Percentiles rank a stretch among this genome's conserved stretches.
These are phyloP conservation scores for Ariolimax columbianus DNA, from an alignment of 2,888 invertebrate genomes.

Conservation along the genomic window DNA sequence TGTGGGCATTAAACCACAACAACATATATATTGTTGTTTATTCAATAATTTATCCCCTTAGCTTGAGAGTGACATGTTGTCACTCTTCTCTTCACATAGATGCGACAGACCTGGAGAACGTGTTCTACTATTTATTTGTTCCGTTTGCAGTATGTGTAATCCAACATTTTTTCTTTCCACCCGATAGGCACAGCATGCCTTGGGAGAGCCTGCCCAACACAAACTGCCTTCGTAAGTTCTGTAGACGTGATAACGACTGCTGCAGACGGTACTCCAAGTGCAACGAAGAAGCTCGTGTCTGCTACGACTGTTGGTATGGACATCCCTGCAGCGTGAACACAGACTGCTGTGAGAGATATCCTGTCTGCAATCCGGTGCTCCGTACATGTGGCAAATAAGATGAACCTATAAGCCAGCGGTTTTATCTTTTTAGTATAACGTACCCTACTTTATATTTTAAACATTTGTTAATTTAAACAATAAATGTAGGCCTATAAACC, in stretches of 20 bases:
- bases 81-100: too few relatives aligned
- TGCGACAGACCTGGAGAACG: too few relatives aligned
- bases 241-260: slow-evolving; percentile 67
- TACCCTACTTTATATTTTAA: not conserved
- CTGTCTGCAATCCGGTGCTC: slow-evolving; percentile 61
- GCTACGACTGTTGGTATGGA: slow-evolving; percentile 76
- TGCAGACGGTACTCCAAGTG: slow-evolving; percentile 72
- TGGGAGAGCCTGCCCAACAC: slow-evolving; percentile 71
- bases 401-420: not conserved
- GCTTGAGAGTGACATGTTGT: too few relatives aligned
- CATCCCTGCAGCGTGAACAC: slow-evolving; percentile 66
- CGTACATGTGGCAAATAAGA: slow-evolving; percentile 46
- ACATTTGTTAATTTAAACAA: not conserved
- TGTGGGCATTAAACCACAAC: too few relatives aligned
- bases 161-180: too few relatives aligned
- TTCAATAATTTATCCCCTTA: too few relatives aligned
- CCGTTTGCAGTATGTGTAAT: too few relatives aligned
- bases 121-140: not conserved
- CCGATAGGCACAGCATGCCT: slow-evolving; percentile 57
- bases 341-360: slow-evolving; percentile 74
- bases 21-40: too few relatives aligned
- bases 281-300: slow-evolving; percentile 70
- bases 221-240: slow-evolving; percentile 70
- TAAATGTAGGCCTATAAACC: too few relatives aligned
- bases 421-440: not conserved